Evolutionary conservation across 2,797 vertebrate genomes (phyloP), one percentile per base, ranked within the genome.

Genomic region (Coilia nasus): DNA sequence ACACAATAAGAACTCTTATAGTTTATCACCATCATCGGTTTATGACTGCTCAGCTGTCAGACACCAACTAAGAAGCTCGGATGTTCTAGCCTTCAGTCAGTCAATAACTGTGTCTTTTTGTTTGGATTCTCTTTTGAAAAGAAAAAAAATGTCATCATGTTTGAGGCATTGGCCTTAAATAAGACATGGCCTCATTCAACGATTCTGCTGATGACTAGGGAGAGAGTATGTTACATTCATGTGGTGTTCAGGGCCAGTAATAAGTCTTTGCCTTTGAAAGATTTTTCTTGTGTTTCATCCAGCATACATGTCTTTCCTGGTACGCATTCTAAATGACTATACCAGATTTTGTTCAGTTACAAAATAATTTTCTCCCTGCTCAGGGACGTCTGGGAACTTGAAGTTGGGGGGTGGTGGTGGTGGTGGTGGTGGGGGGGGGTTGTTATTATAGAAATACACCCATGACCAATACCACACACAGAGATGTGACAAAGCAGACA

Each of bases 1-100:
- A 88, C 85, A 95, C 94, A 95, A 94, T 93, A 93, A 91, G 78
- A 83, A 93, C 90, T 89, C 94, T 95, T 85, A 93, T 88, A 85
- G 78, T 89, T 93, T 94, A 94, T 93, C 92, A 89, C 92, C 93
- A 91, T 87, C 83, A 12, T 88, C 86, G 84, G 90, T 90, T 87
- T 83, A 85, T 93, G 93, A 92, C 91, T 82, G 89, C 91, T 90
- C 91, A 91, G 92, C 94, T 92, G 92, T 93, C 92, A 91, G 93
- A 91, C 93, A 54, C 44, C 35, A 23, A 17, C 50, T 54, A 54
- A 54, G 50, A 17, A 46, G 60, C 44, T 67, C 41, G 60, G 46
- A 50, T 1, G 28, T 71, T 71, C 25, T 67, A 83, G 41, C 62
- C 82, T 83, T 62, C 31, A 71, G 41, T 62, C 31, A 71, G 41